Evolutionary conservation across 2,888 invertebrate species (phyloP), one percentile per base, ranked within the genome.

Genomic region (Magallana nippona): DNA sequence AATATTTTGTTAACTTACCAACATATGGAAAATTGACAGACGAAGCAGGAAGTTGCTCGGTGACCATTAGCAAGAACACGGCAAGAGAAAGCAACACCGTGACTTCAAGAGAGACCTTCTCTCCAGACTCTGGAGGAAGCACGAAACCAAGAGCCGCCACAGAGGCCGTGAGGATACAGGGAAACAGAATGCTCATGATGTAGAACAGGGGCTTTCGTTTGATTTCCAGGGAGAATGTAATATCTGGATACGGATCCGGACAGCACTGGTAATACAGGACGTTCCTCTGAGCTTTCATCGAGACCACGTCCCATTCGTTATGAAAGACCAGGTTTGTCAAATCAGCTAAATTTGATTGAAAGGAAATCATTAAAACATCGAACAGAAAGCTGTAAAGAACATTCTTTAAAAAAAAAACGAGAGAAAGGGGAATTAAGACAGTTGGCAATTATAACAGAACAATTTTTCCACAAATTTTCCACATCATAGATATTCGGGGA

Each of bases 81-180:
- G 92, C 91, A 83, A 92, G 86, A 17, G 92, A 91, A 27, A 92
- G 83, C 44, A 92, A 82, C 0, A 92, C 91, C 1, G 92, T 92
- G 55, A 92, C 88, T 32, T 90, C 89, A 10, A 92, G 86, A 62
- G 87, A 88, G 10, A 92, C 90, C 81, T 92, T 92, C 85, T 92
- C 92, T 2, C 92, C 92, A 17, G 91, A 90, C 81, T 91, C 91
- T 2, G 91, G 91, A 10, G 92, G 92, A 17, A 92, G 88, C 56
- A 90, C 84, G 82, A 92, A 92, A 55, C 90, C 91, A n/a, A 92
- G 84, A 1, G 89, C 81, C 17, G 90, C 88, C 5, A 92, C 90
- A 15, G 87, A 88, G 22, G 89, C 89, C 22, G 92, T 90, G 10
- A 92, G 86, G n/a, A 91, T 87, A 84, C 92, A 92, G 1, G 92